Evolutionary conservation across 2,113 vertebrate genomes (phyloP).

Genomic region (Ranitomeya imitator): DNA sequence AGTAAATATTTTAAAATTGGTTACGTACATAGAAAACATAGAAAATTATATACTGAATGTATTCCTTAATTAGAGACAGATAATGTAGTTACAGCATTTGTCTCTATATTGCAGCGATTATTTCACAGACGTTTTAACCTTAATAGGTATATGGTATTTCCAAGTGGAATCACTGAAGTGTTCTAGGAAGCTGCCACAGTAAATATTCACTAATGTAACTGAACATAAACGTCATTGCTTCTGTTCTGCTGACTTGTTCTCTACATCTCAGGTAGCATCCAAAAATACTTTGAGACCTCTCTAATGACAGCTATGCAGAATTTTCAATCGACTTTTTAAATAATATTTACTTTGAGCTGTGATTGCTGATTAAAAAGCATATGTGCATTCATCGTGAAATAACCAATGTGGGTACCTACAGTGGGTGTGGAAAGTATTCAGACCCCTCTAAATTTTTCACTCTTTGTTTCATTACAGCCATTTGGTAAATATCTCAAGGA

Average conservation of each 20-base stretch:
- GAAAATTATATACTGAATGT: background rate
- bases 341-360: background rate
- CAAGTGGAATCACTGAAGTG: background rate
- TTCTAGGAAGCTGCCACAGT: background rate
- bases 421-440: no score
- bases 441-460: no score
- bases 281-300: background rate
- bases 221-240: background rate
- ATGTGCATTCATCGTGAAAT: no score
- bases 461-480: no score
- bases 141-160: background rate
- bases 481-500: no score
- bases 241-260: background rate
- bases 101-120: background rate
- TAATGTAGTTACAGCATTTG: conserved; percentile 4
- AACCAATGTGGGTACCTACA: no score
- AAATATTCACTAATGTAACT: background rate
- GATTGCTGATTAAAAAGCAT: background rate
- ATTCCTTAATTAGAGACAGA: background rate
- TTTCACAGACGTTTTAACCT: background rate
- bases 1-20: background rate
- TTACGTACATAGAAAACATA: background rate
- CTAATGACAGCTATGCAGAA: background rate
- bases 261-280: background rate
- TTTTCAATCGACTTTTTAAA: background rate